Base-by-base conservation (phyloP, 2,888 invertebrate species). In the Sesia apiformis region DNA sequence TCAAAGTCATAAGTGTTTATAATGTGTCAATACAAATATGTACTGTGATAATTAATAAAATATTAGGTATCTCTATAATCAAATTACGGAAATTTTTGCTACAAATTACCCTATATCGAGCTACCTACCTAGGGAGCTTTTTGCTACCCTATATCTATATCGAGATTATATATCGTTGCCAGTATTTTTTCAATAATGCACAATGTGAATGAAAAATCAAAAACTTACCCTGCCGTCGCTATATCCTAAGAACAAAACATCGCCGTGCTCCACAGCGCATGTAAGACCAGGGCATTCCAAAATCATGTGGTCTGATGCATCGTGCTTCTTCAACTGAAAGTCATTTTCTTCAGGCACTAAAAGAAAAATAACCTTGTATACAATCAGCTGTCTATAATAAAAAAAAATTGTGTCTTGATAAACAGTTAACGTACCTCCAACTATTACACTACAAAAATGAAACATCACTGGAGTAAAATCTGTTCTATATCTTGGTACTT, bases 161-260 rank as follows among this genome's bases (percentile, higher is more conserved):
- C 23, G 23, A 23, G 23, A 23, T n/a, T n/a, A n/a, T n/a, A n/a
- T n/a, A n/a, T n/a, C 1, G 23, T 23, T 23, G 23, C 23, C 23
- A 23, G 23, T 23, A 23, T 23, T 23, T 42, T 42, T 42, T 42
- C 7, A 6, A 42, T 7, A 42, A 42, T 42, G 7, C 5, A 23
- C 23, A 23, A 23, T 1, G 23, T 23, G 23, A 23, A 23, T 23
- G 23, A 23, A 50, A 5, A 38, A 50, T 4, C 6, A 3, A 6
- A 38, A 23, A 61, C 66, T 56, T 58, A 84, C 84, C 63, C 60
- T 67, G 56, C 84, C 84, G 62, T 74, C 65, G 8, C 60, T 60
- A 57, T 63, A 81, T 42, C 82, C 84, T 0, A 82, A 58, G 3
- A 83, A 53, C 42, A 83, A 46, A 4, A 76, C 52, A 6, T 76